Conservation (phyloP, 2,113 vertebrate genomes). For the Bambusicola thoracicus region DNA sequence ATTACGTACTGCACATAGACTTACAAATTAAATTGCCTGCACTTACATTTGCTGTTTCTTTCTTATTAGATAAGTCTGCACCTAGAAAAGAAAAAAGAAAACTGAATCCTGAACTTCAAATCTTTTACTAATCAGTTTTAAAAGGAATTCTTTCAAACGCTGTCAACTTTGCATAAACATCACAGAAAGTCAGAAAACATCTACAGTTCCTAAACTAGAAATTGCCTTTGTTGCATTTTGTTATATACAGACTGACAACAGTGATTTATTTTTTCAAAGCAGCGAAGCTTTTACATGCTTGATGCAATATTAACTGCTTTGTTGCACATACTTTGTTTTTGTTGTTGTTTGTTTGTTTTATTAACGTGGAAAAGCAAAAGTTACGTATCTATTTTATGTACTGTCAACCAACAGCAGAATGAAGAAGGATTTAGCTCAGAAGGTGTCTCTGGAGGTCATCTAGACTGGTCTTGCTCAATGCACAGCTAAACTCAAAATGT, state of each 20-base stretch:
- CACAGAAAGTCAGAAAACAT: background rate
- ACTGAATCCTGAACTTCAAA: background rate
- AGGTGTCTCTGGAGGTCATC: background rate
- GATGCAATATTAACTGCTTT: background rate
- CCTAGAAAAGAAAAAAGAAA: conserved; percentile 40
- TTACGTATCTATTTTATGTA: background rate
- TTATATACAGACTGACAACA: background rate
- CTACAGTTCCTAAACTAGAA: background rate
- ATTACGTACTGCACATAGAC: background rate
- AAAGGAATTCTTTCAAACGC: background rate
- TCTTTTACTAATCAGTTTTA: background rate
- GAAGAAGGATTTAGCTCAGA: background rate
- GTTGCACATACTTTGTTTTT: background rate
- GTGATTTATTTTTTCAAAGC: background rate
- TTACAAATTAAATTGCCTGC: background rate
- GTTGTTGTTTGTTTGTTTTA: background rate
- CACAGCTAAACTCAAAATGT: background rate
- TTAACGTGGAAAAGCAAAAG: background rate
- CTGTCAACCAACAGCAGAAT: background rate
- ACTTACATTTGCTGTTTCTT: conserved; percentile 76
- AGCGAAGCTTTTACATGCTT: background rate
- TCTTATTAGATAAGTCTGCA: conserved; percentile 64
- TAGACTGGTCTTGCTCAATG: background rate
- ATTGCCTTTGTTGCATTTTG: background rate
- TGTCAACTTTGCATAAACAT: background rate